A percentile compares a stretch with the other conserved stretches of the same genome.
Evolutionary conservation across 2,888 invertebrate genomes (phyloP).

Genomic region (Drosophila ezoana): DNA sequence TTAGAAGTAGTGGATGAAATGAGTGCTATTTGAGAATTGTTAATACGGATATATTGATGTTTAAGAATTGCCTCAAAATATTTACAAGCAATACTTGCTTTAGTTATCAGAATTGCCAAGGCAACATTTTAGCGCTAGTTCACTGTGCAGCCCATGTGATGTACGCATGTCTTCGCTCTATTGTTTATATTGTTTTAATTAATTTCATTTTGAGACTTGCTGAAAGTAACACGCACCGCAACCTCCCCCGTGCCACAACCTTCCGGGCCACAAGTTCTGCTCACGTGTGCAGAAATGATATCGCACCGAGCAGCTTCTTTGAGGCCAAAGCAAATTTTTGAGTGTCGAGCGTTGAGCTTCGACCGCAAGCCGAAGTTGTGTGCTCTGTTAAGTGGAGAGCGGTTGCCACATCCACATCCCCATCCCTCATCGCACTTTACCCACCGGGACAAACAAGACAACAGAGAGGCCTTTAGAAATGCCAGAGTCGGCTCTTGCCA

Average conservation of each 20-base stretch:
- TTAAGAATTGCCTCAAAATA: too few relatives aligned
- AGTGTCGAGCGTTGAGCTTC: conserved; percentile 44
- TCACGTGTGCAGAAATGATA: conserved; percentile 68
- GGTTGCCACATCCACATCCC: conserved; percentile 8
- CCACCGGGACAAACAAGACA: neutral
- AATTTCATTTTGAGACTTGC: conserved; percentile 65
- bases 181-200: conserved; percentile 75
- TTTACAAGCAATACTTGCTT: neutral
- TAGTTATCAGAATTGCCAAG: neutral
- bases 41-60: too few relatives aligned
- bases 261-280: conserved; percentile 39
- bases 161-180: conserved; percentile 43
- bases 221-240: conserved; percentile 43
- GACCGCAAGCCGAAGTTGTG: conserved; percentile 65
- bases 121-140: neutral
- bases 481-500: conserved; percentile 38
- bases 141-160: conserved; percentile 30
- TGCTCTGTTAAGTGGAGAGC: conserved; percentile 65
- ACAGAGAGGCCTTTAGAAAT: conserved; percentile 54
- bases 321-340: conserved; percentile 45
- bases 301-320: conserved; percentile 40
- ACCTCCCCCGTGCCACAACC: neutral
- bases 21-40: too few relatives aligned
- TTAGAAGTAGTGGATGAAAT: too few relatives aligned
- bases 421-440: neutral